Conservation (phyloP, 2,113 vertebrate genomes). For the Callionymus lyra region DNA sequence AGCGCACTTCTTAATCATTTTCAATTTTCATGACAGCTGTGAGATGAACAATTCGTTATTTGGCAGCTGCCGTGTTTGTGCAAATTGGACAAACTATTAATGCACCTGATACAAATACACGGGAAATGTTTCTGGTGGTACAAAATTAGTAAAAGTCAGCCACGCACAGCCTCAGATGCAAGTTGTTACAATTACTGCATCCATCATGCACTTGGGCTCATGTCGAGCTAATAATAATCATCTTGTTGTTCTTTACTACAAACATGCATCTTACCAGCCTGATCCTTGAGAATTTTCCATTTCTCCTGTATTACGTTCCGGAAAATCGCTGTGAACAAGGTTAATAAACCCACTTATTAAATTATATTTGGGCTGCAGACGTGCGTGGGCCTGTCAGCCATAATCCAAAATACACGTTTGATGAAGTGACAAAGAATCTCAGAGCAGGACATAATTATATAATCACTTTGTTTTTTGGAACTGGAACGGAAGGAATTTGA, state of each 20-base stretch:
- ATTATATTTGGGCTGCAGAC: constrained; percentile 25
- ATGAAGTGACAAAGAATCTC: constrained; percentile 12
- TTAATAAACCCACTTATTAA: constrained; percentile 43
- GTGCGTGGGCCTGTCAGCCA: constrained; percentile 19
- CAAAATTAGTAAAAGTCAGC: no score
- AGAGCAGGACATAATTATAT: no score
- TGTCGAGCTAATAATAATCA: no score
- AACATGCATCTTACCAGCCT: constrained; percentile 18
- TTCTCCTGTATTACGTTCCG: constrained; percentile 22
- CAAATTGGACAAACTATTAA: no score
- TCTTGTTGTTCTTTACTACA: neutral
- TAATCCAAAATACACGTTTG: constrained; percentile 22
- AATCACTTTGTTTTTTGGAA: constrained; percentile 37
- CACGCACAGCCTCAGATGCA: no score
- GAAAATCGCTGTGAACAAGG: constrained; percentile 21
- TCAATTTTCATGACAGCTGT: no score
- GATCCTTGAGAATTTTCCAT: constrained; percentile 16
- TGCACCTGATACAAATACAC: no score
- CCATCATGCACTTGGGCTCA: constrained; percentile 11
- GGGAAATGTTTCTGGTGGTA: no score
- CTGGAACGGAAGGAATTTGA: no score
- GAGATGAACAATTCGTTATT: no score
- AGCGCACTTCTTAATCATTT: no score
- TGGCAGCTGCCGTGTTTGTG: no score
- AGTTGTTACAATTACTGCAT: constrained; percentile 6